These are phyloP conservation scores for Dolichomitus sp. DNA, from an alignment of 2,888 invertebrate genomes.

Conservation along the genomic window DNA sequence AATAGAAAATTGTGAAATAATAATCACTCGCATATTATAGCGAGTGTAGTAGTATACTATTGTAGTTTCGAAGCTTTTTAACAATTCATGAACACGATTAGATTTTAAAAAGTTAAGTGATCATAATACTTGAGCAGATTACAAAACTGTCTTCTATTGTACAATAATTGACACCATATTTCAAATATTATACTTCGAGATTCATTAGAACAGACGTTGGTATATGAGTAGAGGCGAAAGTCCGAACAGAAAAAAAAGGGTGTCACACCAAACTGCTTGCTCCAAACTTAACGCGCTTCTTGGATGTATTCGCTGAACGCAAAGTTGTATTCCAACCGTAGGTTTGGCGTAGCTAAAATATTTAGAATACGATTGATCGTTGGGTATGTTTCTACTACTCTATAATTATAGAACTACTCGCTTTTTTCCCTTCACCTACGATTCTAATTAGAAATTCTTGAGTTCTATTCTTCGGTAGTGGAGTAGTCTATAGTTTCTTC, in stretches of 20 bases:
- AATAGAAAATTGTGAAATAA: no score
- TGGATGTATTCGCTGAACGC: not conserved
- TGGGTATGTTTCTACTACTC: conserved; percentile 3
- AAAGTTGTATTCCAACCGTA: not conserved
- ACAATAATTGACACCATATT: not conserved
- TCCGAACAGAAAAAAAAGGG: not conserved
- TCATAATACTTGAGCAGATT: not conserved
- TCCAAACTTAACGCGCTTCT: not conserved
- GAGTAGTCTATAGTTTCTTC: not conserved
- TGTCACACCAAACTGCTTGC: not conserved
- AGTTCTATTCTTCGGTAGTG: not conserved
- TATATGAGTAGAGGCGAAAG: not conserved
- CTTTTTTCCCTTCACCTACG: conserved; percentile 19
- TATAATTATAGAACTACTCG: conserved; percentile 5
- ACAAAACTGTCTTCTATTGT: not conserved
- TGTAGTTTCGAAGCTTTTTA: no score
- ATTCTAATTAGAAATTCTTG: conserved; percentile 25
- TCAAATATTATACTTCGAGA: not conserved
- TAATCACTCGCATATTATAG: no score
- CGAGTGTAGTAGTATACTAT: no score
- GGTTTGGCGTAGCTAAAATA: conserved; percentile 1
- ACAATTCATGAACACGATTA: no score
- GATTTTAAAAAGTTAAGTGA: not conserved
- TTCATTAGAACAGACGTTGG: not conserved
- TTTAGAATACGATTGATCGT: not conserved